These are phyloP conservation scores for Drosophila virilis DNA, from an alignment of 1,140 invertebrate genomes.

Conservation along the genomic window DNA sequence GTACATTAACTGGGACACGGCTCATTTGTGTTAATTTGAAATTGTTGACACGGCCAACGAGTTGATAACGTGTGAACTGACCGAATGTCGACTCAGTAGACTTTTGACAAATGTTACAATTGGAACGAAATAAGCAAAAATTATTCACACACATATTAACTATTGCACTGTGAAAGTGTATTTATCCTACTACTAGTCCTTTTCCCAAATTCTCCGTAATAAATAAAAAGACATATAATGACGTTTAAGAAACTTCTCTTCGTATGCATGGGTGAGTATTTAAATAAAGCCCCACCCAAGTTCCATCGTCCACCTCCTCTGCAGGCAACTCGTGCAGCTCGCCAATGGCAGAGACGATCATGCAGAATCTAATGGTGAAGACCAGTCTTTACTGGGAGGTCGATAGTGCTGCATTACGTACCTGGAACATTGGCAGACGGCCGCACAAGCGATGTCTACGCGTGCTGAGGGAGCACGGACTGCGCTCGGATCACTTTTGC, in stretches of 20 bases:
- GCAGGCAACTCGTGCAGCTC: slow-evolving; percentile 71
- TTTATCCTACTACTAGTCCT: not conserved
- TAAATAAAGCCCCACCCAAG: too few species aligned
- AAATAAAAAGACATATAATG: slow-evolving; percentile 27
- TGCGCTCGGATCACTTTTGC: slow-evolving; percentile 63
- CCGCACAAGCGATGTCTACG: slow-evolving; percentile 53
- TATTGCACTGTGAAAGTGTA: not conserved
- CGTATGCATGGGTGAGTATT: slow-evolving; percentile 63
- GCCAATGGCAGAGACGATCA: slow-evolving; percentile 69
- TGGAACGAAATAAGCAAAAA: not conserved
- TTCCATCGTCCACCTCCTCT: not conserved
- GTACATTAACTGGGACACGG: slow-evolving; percentile 26
- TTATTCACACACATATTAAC: not conserved
- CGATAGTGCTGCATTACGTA: slow-evolving; percentile 65
- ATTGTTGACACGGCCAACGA: slow-evolving; percentile 6
- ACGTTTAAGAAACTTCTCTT: slow-evolving; percentile 58
- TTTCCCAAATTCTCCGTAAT: slow-evolving; percentile 9
- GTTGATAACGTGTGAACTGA: not conserved
- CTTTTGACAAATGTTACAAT: not conserved
- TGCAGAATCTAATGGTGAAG: slow-evolving; percentile 67
- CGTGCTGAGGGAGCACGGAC: slow-evolving; percentile 56
- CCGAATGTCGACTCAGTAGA: slow-evolving; percentile 8
- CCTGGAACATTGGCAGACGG: slow-evolving; percentile 66
- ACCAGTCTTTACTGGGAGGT: slow-evolving; percentile 73
- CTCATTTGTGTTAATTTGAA: slow-evolving; percentile 47